Percentiles rank a stretch among this genome's conserved stretches.
phyloP scores from a whole-genome alignment of 2,888 invertebrate genomes.

The Xestia c-nigrum region DNA sequence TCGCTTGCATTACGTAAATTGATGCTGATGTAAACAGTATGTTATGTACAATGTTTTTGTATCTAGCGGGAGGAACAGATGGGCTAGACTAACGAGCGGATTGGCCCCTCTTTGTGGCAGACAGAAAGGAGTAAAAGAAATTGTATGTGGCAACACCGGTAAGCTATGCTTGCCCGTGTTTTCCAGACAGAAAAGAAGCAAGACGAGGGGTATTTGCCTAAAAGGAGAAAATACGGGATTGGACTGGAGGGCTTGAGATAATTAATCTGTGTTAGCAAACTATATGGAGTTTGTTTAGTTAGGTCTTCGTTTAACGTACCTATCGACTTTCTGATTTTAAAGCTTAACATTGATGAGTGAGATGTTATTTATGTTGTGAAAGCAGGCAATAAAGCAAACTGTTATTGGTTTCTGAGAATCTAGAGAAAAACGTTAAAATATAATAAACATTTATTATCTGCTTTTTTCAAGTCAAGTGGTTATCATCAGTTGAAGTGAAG shows the following conservation, averaged over 20 bases:
- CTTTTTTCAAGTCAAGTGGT: not conserved
- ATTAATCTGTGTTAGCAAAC: slow-evolving; percentile 10
- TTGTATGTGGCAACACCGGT: not conserved
- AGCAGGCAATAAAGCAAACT: slow-evolving; percentile 24
- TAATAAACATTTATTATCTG: too few species aligned
- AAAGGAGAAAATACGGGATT: not conserved
- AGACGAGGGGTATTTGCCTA: not conserved
- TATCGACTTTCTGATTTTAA: not conserved
- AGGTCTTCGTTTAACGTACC: slow-evolving; percentile 5
- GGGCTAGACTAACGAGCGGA: slow-evolving; percentile 11
- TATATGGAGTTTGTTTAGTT: not conserved
- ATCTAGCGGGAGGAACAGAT: not conserved
- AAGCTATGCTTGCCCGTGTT: slow-evolving; percentile 6
- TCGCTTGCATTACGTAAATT: slow-evolving; percentile 28
- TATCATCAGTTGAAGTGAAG: not conserved
- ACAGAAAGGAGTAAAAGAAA: slow-evolving; percentile 38
- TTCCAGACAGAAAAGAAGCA: slow-evolving; percentile 38
- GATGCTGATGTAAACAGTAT: slow-evolving; percentile 14
- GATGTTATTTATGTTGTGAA: slow-evolving; percentile 8
- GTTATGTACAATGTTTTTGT: slow-evolving; percentile 12
- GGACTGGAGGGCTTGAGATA: slow-evolving; percentile 13
- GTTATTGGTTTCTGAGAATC: slow-evolving; percentile 13
- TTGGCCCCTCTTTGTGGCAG: slow-evolving; percentile 11
- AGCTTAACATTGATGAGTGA: not conserved
- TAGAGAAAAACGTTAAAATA: too few species aligned